A percentile compares a stretch with the other conserved stretches of the same genome.
phyloP scores from a whole-genome alignment of 2,888 invertebrate genomes.

The Scaptomyza parva region DNA sequence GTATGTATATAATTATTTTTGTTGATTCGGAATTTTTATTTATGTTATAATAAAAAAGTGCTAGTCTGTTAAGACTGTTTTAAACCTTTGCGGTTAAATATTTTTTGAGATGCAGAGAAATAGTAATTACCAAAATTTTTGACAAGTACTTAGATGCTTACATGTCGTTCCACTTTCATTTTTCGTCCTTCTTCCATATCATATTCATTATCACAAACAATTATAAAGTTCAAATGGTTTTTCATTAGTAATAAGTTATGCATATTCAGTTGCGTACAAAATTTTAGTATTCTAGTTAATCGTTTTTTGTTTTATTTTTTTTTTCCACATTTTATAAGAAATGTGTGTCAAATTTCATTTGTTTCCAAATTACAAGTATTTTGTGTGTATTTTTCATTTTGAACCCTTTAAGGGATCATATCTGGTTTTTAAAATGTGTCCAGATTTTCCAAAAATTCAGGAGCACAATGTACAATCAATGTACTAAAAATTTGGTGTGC shows the following conservation, averaged over 20 bases:
- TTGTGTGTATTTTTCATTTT: constrained; percentile 24
- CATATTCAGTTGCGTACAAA: constrained; percentile 72
- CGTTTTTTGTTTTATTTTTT: constrained; percentile 30
- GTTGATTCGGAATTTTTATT: constrained; percentile 41
- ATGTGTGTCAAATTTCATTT: constrained; percentile 63
- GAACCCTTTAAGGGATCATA: constrained; percentile 25
- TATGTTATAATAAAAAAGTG: constrained; percentile 74
- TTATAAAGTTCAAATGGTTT: constrained; percentile 75
- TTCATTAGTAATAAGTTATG: constrained; percentile 71
- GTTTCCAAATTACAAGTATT: constrained; percentile 67
- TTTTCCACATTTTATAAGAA: constrained; percentile 40
- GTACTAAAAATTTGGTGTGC: constrained; percentile 15
- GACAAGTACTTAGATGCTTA: constrained; percentile 25
- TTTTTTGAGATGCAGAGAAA: constrained; percentile 73
- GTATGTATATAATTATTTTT: constrained; percentile 24
- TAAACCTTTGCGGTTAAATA: constrained; percentile 59
- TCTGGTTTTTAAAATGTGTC: constrained; percentile 35
- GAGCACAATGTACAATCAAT: constrained; percentile 26
- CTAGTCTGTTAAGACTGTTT: constrained; percentile 61
- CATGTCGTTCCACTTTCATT: constrained; percentile 17
- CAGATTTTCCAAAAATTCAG: constrained; percentile 45
- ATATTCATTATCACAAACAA: constrained; percentile 77
- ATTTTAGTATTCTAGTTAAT: constrained; percentile 71
- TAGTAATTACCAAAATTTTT: constrained; percentile 68
- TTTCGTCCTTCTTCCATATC: constrained; percentile 27